Evolutionary conservation across 2,888 invertebrate species (phyloP).

Genomic region (Boloria selene): DNA sequence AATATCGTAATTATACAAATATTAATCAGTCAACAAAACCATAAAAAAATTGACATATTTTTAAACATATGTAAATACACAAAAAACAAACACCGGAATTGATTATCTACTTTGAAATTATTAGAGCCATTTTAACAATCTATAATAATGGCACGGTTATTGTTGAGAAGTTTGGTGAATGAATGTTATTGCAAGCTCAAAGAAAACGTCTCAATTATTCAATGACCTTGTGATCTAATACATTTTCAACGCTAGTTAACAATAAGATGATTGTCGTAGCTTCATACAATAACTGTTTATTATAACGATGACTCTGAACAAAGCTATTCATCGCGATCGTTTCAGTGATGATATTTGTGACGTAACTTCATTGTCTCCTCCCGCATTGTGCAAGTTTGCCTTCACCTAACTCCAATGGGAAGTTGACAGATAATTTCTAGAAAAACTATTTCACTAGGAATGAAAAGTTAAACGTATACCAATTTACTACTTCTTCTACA

Average conservation of each 20-base stretch:
- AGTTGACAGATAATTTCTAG: conserved; percentile 17
- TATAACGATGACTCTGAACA: conserved; percentile 24
- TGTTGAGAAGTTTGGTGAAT: not conserved
- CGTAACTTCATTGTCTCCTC: conserved; percentile 30
- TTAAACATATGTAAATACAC: too few species aligned
- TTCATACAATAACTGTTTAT: conserved; percentile 26
- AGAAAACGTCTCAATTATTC: too few species aligned
- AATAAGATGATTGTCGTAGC: conserved; percentile 13
- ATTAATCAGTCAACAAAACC: too few species aligned
- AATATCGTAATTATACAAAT: too few species aligned
- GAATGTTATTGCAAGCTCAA: not conserved
- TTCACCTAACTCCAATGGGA: not conserved
- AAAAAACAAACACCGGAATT: too few species aligned
- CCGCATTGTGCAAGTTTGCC: conserved; percentile 20
- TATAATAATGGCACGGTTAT: too few species aligned
- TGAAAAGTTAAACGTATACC: too few species aligned
- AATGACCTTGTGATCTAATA: conserved; percentile 6
- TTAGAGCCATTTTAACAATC: too few species aligned
- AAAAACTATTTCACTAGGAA: not conserved
- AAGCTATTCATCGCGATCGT: conserved; percentile 27
- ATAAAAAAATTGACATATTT: too few species aligned
- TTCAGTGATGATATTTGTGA: conserved; percentile 29
- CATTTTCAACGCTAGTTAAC: conserved; percentile 1
- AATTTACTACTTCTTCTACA: too few species aligned
- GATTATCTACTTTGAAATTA: too few species aligned